Evolutionary conservation across 2,888 invertebrate species (phyloP), one percentile per base, ranked within the genome.

Genomic region (Acronicta psi): DNA sequence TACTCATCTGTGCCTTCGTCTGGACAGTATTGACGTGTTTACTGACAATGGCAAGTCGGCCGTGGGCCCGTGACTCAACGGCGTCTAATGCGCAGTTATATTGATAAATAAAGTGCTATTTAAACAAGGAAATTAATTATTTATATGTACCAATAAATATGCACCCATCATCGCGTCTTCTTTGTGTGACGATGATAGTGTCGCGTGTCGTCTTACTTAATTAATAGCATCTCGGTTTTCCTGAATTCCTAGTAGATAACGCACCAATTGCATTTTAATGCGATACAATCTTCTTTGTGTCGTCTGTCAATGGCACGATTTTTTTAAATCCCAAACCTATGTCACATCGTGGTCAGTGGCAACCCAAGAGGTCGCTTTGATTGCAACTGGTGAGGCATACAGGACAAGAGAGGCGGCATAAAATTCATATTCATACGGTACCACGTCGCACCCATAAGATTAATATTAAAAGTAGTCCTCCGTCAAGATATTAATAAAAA

Each of bases 1-100:
- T 53, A 40, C 64, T 58, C 46, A 29, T 57, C 41, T 41, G 46
- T 8, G n/a, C 38, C 47, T 53, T 52, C 71, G 55, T 64, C 71
- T 64, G 71, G 64, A 57, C 54, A 71, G 36, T 59, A 63, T 70
- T 43, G 68, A 18, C 54, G 59, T 41, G 50, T 59, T 63, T 52
- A 56, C 59, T 11, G 46, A 38, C 41, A 46, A 51, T 11, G 40
- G 60, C 51, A 60, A 59, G 55, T 54, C 69, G 42, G 41, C 31
- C 54, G 8, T 59, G 64, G 69, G 42, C 37, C 31, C 54, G 8
- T 59, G 64, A 68, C 36, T 68, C 68, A 64, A 17, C 38, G 8
- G 18, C 43, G 16, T 43, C 37, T 59, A 59, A 63, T 54, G 54
- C 47, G 37, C 45, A 23, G 16, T n/a, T n/a, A n/a, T 52, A 50